Evolutionary conservation across 2,888 invertebrate genomes (phyloP).

Genomic region (Rotaria sp.): DNA sequence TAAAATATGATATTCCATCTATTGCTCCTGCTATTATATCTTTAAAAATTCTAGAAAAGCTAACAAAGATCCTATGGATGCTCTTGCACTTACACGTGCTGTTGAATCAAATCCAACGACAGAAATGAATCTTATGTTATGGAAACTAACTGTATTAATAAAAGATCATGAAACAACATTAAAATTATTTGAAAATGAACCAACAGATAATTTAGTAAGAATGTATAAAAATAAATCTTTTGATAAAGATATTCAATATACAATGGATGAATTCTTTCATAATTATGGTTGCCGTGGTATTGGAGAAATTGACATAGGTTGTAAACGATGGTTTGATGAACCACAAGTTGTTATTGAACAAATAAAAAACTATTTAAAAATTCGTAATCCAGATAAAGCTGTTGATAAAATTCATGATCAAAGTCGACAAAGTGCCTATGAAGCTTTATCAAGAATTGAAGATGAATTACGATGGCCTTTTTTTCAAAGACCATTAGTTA

Average conservation of each 20-base stretch:
- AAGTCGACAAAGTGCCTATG: background rate
- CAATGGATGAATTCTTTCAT: background rate
- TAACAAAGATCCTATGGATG: background rate
- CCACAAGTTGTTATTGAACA: background rate
- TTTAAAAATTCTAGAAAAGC: background rate
- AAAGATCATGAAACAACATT: background rate
- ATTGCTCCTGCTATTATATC: background rate
- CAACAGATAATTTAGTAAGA: background rate
- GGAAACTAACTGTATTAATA: background rate
- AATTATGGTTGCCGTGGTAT: slow-evolving; percentile 3
- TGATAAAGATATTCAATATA: background rate
- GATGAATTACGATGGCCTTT: background rate
- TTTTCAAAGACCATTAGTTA: background rate
- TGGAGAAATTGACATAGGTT: background rate
- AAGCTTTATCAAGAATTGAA: background rate
- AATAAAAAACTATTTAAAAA: slow-evolving; percentile 16
- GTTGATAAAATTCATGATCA: background rate
- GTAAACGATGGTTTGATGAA: slow-evolving; percentile 9
- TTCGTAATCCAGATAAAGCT: background rate
- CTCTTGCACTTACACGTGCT: background rate
- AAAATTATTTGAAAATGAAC: background rate
- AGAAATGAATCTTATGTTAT: slow-evolving; percentile 1
- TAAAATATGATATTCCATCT: background rate
- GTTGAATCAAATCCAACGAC: slow-evolving; percentile 19
- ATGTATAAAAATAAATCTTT: background rate